Conservation (phyloP, 2,888 invertebrate genomes). For the Torymus tubicola region DNA sequence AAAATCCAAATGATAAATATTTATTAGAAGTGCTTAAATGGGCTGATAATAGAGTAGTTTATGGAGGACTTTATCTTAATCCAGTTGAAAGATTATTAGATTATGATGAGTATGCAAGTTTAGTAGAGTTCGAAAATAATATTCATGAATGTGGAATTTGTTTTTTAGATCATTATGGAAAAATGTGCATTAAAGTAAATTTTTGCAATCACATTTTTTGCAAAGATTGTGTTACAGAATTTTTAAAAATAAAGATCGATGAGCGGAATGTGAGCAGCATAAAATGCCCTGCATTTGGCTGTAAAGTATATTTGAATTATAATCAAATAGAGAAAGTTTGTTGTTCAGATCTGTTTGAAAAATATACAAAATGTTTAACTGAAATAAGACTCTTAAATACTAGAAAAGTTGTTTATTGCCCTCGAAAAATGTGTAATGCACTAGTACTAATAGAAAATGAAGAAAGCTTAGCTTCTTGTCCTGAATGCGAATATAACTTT, state of each 20-base stretch:
- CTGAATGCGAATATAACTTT: constrained; percentile 65
- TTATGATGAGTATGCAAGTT: constrained; percentile 51
- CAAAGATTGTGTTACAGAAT: constrained; percentile 61
- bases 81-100: constrained; percentile 59
- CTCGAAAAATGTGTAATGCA: constrained; percentile 63
- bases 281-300: constrained; percentile 63
- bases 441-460: constrained; percentile 61
- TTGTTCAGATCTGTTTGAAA: constrained; percentile 60
- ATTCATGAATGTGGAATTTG: constrained; percentile 65
- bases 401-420: constrained; percentile 66
- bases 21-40: constrained; percentile 45
- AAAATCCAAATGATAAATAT: constrained; percentile 46
- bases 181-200: constrained; percentile 60
- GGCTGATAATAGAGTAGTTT: constrained; percentile 61
- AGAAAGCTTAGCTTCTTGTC: constrained; percentile 64
- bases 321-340: constrained; percentile 60
- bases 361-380: constrained; percentile 63
- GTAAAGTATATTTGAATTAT: constrained; percentile 53
- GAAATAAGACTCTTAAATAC: constrained; percentile 60
- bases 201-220: constrained; percentile 64
- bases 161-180: constrained; percentile 60
- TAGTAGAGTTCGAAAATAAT: constrained; percentile 58
- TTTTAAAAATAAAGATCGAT: constrained; percentile 61
- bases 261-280: constrained; percentile 55
- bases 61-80: constrained; percentile 55